These are phyloP conservation scores for Anastatus disparis DNA, from an alignment of 1,140 invertebrate species.

Conservation along the genomic window DNA sequence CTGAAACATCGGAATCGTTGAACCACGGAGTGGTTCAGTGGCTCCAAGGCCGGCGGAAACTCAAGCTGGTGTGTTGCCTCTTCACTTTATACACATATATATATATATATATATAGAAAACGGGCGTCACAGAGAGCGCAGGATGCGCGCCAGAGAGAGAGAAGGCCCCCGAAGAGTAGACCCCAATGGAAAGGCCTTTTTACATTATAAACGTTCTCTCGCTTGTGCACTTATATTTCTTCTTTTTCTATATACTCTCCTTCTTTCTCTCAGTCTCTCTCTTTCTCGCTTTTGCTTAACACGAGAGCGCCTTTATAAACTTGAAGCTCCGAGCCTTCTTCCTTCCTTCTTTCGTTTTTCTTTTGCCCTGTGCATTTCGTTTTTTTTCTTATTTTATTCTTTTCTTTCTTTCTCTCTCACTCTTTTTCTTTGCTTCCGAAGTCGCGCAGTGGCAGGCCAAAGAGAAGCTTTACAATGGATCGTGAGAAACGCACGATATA, in stretches of 20 bases:
- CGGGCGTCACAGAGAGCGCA: too few species aligned
- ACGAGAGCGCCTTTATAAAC: too few species aligned
- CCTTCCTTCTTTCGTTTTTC: too few species aligned
- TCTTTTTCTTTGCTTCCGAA: neutral
- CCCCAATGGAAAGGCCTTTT: neutral
- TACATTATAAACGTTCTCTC: neutral
- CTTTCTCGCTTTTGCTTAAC: neutral
- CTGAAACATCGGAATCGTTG: conserved; percentile 66
- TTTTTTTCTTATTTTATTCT: neutral
- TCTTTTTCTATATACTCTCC: too few species aligned
- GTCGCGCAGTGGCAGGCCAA: neutral
- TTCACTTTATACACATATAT: too few species aligned
- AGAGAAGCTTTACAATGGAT: conserved; percentile 2
- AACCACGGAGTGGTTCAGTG: conserved; percentile 69
- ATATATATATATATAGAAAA: too few species aligned
- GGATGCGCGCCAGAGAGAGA: conserved; percentile 44
- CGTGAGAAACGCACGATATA: conserved; percentile 30
- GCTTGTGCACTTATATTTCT: too few species aligned
- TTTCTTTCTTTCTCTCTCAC: neutral
- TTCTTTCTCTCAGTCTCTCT: neutral
- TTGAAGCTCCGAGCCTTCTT: too few species aligned
- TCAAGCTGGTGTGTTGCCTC: conserved; percentile 60
- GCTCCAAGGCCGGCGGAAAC: conserved; percentile 69
- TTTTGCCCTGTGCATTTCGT: too few species aligned
- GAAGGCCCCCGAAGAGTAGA: conserved; percentile 17